Percentiles rank a stretch among this genome's conserved stretches.
Conservation (phyloP, 2,888 invertebrate species). For the Trimorus sp. region DNA sequence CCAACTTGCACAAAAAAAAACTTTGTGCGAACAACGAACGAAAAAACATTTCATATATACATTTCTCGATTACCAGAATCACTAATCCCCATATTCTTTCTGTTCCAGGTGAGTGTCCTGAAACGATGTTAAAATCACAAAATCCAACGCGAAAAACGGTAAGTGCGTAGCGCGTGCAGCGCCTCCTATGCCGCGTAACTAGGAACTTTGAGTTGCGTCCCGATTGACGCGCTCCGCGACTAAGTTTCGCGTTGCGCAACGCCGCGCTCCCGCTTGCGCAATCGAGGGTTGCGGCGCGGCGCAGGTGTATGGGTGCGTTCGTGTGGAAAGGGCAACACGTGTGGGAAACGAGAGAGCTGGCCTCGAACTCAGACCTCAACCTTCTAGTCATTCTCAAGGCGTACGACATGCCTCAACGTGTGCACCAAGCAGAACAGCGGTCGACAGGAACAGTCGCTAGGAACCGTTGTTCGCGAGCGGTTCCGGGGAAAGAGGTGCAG, state of each 20-base stretch:
- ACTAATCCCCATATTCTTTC: not conserved
- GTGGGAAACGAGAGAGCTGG: constrained; percentile 80
- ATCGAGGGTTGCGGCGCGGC: constrained; percentile 24
- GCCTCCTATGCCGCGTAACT: too few relatives aligned
- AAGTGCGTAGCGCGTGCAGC: too few relatives aligned
- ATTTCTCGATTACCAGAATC: too few relatives aligned
- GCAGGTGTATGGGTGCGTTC: constrained; percentile 60
- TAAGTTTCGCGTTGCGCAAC: constrained; percentile 64
- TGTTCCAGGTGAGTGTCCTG: constrained; percentile 49
- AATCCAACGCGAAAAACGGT: too few relatives aligned
- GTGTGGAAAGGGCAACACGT: constrained; percentile 72
- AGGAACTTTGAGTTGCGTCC: constrained; percentile 1
- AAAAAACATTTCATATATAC: too few relatives aligned
- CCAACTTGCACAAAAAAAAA: too few relatives aligned
- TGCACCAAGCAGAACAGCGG: constrained; percentile 44
- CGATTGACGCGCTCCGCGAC: constrained; percentile 60
- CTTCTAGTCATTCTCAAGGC: constrained; percentile 73
- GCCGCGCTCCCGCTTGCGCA: constrained; percentile 58
- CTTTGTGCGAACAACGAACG: too few relatives aligned
- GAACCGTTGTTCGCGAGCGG: too few relatives aligned
- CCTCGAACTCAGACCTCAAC: constrained; percentile 81
- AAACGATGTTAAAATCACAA: not conserved
- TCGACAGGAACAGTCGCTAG: too few relatives aligned
- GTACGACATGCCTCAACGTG: constrained; percentile 43
- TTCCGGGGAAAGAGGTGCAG: too few relatives aligned